phyloP scores from a whole-genome alignment of 2,797 vertebrate species.

The Cossypha heuglini region DNA sequence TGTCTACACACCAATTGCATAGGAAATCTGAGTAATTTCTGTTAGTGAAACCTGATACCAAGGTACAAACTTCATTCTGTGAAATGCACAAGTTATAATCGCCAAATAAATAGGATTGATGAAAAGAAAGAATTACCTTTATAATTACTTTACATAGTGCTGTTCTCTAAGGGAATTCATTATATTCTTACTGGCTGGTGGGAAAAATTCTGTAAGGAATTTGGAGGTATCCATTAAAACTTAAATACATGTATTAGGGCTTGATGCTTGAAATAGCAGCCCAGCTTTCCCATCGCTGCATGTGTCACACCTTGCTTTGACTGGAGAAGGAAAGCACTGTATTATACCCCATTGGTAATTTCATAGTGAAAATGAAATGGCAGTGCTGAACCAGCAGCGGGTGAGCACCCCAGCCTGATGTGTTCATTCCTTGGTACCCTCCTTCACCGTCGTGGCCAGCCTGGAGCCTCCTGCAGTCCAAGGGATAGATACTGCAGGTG shows the following conservation, averaged over 20 bases:
- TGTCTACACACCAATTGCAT: neutral
- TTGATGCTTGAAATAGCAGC: neutral
- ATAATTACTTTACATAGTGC: neutral
- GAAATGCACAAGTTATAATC: neutral
- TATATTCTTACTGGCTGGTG: neutral
- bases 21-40: neutral
- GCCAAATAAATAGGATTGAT: neutral
- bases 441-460: accelerated
- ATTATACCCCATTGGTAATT: neutral
- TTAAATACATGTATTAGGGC: neutral
- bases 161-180: neutral
- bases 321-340: neutral
- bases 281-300: neutral
- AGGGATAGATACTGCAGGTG: neutral
- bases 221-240: neutral
- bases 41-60: neutral
- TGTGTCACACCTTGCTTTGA: neutral
- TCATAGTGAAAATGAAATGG: neutral
- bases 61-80: neutral
- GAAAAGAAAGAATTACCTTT: neutral
- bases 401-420: neutral
- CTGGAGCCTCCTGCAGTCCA: neutral
- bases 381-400: neutral
- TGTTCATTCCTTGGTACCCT: neutral
- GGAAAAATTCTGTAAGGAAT: neutral